Evolutionary conservation across 2,888 invertebrate genomes (phyloP).

Genomic region (Adelognathus sp.): DNA sequence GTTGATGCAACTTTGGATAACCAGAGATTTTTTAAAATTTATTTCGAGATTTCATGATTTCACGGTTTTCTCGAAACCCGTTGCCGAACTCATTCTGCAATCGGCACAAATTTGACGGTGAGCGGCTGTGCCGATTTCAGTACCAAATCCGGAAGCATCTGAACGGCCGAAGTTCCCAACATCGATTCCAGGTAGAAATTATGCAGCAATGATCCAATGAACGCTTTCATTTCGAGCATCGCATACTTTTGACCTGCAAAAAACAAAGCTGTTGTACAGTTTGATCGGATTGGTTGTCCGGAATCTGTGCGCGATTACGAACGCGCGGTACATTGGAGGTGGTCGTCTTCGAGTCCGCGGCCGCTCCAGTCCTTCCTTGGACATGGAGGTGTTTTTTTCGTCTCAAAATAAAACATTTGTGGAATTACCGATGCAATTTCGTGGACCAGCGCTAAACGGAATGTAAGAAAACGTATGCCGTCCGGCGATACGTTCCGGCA

Average conservation of each 20-base stretch:
- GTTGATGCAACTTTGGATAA: no score
- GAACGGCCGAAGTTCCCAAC: not conserved
- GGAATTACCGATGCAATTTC: conserved; percentile 86
- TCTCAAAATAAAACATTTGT: no score
- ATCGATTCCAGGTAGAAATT: conserved; percentile 69
- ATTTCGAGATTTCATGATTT: no score
- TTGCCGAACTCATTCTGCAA: not conserved
- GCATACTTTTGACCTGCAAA: conserved; percentile 66
- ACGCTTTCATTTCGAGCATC: conserved; percentile 71
- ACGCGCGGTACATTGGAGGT: no score
- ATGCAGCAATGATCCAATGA: conserved; percentile 63
- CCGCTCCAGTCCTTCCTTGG: not conserved
- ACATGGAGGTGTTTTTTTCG: not conserved
- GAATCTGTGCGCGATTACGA: not conserved
- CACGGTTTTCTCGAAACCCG: not conserved
- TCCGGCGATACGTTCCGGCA: conserved; percentile 81
- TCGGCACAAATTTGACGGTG: conserved; percentile 62
- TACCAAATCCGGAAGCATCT: conserved; percentile 59
- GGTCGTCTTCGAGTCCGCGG: not conserved
- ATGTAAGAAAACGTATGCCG: conserved; percentile 86
- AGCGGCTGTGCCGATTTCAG: conserved; percentile 62
- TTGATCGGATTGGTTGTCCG: no score
- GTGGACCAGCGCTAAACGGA: conserved; percentile 87
- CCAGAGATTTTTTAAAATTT: no score
- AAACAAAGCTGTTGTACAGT: not conserved